Base-by-base conservation (phyloP, 1,140 invertebrate genomes). In the Diploscapter pachys region DNA sequence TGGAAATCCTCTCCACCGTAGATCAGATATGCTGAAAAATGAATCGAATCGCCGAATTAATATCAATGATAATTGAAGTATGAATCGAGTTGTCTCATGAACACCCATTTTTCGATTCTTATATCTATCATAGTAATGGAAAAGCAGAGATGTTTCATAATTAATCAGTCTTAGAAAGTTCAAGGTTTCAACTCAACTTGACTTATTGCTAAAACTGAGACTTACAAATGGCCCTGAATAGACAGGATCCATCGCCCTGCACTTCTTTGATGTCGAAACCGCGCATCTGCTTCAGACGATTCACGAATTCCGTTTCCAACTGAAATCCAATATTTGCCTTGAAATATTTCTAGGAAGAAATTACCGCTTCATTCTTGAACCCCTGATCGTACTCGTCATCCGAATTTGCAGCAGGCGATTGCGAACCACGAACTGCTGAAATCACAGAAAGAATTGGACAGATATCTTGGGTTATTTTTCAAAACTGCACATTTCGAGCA, bases 1-100 rank as follows among this genome's bases (percentile, higher is more conserved):
- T 96, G 93, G 92, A 95, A 93, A 82, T 94, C 93, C 88, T 95
- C 92, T 86, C 95, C 93, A 4, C 94, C 93, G 86, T 92, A 95
- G 54, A 96, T 91, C 88, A 95, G 93, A 87, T 95, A 92, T 76
- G 93, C 93, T 88, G 79, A 68, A 86, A 78, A 31, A 31, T 31
- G 31, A 31, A 31, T 31, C 31, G 31, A 31, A 31, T 31, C 31
- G 31, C 31, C 31, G 31, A 31, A 31, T 31, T 31, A 31, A 31
- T 31, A 31, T 31, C 31, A 66, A 50, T 9, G 62, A 77, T 5
- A 6, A 48, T 64, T 5, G 31, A 64, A 8, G 51, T 64, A 64
- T 64, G 63, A 64, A 64, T 5, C 65, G 9, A 9, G 54, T 70
- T 31, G 5, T 13, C 54, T 67, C 5, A 68, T 71, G 69, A 61